These are phyloP conservation scores for Oreortyx pictus DNA, from an alignment of 2,797 vertebrate species.

Conservation along the genomic window DNA sequence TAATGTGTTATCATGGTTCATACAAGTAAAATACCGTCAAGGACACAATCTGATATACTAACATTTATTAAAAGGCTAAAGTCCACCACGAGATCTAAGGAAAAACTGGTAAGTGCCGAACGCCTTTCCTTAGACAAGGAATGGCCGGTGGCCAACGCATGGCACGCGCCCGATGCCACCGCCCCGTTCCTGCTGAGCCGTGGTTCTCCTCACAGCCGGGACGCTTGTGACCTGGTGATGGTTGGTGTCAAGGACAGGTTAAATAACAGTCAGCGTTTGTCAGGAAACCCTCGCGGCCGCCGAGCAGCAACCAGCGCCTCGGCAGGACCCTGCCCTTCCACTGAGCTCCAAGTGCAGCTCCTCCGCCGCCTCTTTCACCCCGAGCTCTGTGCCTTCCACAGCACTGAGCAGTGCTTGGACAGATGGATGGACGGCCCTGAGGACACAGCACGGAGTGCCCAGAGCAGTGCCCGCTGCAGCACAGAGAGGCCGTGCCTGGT, in stretches of 20 bases:
- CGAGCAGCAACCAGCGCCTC: neutral
- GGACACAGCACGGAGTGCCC: neutral
- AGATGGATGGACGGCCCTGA: neutral
- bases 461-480: neutral
- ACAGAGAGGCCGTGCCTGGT: neutral
- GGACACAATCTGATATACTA: conserved; percentile 84
- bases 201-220: conserved; percentile 61
- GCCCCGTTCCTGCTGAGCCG: conserved; percentile 69
- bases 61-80: conserved; percentile 84
- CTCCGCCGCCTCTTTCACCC: neutral
- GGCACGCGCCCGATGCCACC: conserved; percentile 65
- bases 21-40: conserved; percentile 83
- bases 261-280: conserved; percentile 67
- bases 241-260: conserved; percentile 69
- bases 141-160: conserved; percentile 77
- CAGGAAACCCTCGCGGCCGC: conserved; percentile 24
- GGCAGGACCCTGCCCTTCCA: neutral
- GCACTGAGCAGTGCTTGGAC: neutral
- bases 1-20: conserved; percentile 79
- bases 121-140: conserved; percentile 81
- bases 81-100: conserved; percentile 82
- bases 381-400: neutral
- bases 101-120: conserved; percentile 81
- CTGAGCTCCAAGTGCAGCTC: neutral
- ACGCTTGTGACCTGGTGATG: conserved; percentile 60